phyloP scores from a whole-genome alignment of 1,140 invertebrate genomes.

The Philotrypesis tridentata region DNA sequence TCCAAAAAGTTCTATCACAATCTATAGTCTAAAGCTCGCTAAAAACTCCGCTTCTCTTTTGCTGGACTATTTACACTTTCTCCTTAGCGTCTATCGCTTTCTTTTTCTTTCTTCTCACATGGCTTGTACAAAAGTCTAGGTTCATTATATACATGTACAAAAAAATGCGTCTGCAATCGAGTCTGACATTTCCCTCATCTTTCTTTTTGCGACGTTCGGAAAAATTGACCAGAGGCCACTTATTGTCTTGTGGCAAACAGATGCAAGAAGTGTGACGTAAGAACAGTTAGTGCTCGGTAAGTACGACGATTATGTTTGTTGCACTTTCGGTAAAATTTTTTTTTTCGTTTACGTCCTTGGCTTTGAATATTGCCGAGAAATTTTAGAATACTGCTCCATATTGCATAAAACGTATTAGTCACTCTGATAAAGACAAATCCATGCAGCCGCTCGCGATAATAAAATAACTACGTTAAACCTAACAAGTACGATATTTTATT shows the following conservation, averaged over 20 bases:
- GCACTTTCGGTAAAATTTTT: conserved; percentile 8
- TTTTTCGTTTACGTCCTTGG: conserved; percentile 14
- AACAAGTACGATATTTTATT: neutral
- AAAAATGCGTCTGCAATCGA: conserved; percentile 37
- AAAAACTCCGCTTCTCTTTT: conserved; percentile 23
- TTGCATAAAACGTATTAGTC: neutral
- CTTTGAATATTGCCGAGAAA: conserved; percentile 27
- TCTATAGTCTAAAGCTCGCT: conserved; percentile 47
- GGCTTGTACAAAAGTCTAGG: conserved; percentile 32
- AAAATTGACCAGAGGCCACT: conserved; percentile 11
- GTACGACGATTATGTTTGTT: conserved; percentile 24
- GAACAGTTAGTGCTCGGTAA: conserved; percentile 18
- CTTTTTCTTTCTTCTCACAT: neutral
- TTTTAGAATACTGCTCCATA: neutral
- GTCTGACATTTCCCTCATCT: conserved; percentile 22
- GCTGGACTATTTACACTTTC: conserved; percentile 34
- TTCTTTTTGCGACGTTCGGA: neutral
- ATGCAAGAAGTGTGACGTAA: conserved; percentile 33
- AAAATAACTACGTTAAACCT: conserved; percentile 12
- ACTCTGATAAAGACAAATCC: conserved; percentile 11
- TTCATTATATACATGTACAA: conserved; percentile 30
- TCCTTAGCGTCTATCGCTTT: neutral
- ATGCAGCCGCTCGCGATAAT: conserved; percentile 8
- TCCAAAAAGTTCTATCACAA: conserved; percentile 48
- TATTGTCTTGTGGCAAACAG: conserved; percentile 17